Base-by-base conservation (phyloP, 2,888 invertebrate species). In the Lasioglossum villosulum region DNA sequence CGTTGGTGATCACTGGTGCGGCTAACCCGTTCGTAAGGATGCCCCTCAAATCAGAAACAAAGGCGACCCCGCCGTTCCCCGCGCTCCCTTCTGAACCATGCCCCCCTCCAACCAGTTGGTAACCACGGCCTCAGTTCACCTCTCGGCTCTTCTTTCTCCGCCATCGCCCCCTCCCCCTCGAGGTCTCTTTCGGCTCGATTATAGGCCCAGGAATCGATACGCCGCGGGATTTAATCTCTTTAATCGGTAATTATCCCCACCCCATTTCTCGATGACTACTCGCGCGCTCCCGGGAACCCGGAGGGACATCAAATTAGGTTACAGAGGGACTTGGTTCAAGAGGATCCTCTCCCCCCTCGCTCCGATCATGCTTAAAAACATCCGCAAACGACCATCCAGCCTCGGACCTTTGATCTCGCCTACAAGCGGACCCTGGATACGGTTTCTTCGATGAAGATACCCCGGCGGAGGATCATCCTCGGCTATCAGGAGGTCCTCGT, bases 11-110 rank as follows among this genome's bases (percentile, higher is more conserved):
- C 94, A 94, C 91, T 94, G 94, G 93, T 92, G 93, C 94, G 94
- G 94, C 94, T 94, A 94, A 94, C 93, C 93, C 93, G 93, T 94
- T 93, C 93, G 94, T 94, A 94, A 94, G 93, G 94, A 94, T 94
- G 94, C 94, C 94, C 94, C 93, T 93, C 94, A 92, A 93, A 93
- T 93, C 93, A 93, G 93, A 93, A 93, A 93, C 93, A 93, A 93
- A 93, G 93, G 93, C 93, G 92, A 91, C 91, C 88, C 88, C 86
- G 66, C 34, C 66, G 34, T 82, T 79, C 86, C 75, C 83, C 68
- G 68, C 71, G 82, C 77, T 66, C 59, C 71, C 81, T 56, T 63
- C 66, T 42, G 63, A 66, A 75, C 73, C 52, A 8, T 23, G 52
- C 59, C 77, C 42, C 19, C 45, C 56, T 6, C 73, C 75, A 42